phyloP scores from a whole-genome alignment of 1,140 invertebrate species.

The Lordiphosa clarofinis region DNA sequence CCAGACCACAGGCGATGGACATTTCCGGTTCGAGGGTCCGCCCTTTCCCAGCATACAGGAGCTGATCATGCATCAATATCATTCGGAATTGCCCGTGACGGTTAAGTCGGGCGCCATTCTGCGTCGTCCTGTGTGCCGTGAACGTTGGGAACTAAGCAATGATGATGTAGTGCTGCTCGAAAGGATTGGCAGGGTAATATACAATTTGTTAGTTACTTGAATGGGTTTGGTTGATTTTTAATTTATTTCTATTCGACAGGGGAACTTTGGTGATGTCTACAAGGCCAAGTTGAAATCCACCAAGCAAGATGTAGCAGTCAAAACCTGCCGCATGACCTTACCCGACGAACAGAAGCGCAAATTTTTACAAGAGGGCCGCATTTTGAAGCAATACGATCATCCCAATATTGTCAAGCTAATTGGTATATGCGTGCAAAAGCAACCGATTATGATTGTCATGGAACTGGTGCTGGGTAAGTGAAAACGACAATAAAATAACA shows the following conservation, averaged over 20 bases:
- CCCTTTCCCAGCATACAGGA: conserved; percentile 95
- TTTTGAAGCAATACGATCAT: conserved; percentile 98
- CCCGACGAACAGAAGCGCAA: conserved; percentile 98
- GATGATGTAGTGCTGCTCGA: conserved; percentile 95
- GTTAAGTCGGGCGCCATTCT: conserved; percentile 94
- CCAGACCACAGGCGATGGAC: conserved; percentile 94
- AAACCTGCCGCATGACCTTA: conserved; percentile 95
- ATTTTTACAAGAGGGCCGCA: conserved; percentile 96
- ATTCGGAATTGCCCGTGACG: conserved; percentile 92
- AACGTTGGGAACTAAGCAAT: conserved; percentile 97
- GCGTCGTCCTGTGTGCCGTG: conserved; percentile 91
- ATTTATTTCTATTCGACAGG: conserved; percentile 81
- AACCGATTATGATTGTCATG: conserved; percentile 99
- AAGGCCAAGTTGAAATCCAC: conserved; percentile 91
- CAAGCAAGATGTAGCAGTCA: conserved; percentile 94
- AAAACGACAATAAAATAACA: too few species aligned
- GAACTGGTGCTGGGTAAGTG: conserved; percentile 81
- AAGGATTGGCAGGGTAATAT: conserved; percentile 94
- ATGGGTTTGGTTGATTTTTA: neutral
- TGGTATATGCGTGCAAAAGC: conserved; percentile 98
- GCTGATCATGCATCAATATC: conserved; percentile 92
- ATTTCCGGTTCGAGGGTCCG: conserved; percentile 96
- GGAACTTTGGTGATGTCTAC: conserved; percentile 98
- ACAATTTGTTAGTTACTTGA: neutral
- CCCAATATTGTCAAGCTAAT: conserved; percentile 98